Percentiles rank a stretch among this genome's conserved stretches.
phyloP scores from a whole-genome alignment of 2,113 vertebrate species.

The Marmota monax region DNA sequence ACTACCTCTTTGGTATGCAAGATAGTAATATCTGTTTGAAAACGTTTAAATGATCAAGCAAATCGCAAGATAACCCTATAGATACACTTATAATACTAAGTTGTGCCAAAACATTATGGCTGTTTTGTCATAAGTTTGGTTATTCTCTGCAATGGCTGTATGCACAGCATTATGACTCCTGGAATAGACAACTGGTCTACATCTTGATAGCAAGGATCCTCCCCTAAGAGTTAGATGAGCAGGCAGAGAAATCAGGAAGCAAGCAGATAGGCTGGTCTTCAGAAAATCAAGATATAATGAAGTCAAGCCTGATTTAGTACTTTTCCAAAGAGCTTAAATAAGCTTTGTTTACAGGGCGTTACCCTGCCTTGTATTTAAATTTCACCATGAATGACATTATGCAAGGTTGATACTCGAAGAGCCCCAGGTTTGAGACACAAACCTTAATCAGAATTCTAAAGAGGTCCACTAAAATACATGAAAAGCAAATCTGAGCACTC shows the following conservation, averaged over 20 bases:
- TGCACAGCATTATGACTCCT: background rate
- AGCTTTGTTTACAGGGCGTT: background rate
- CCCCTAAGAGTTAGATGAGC: background rate
- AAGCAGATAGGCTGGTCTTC: background rate
- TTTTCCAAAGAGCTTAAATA: constrained; percentile 1
- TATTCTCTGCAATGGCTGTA: background rate
- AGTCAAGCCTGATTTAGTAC: background rate
- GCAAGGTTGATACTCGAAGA: background rate
- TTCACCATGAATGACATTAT: constrained; percentile 11
- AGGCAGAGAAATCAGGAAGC: constrained; percentile 45
- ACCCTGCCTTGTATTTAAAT: background rate
- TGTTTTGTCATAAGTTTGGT: constrained; percentile 46
- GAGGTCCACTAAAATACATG: background rate
- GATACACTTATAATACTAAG: background rate
- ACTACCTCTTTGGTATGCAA: background rate
- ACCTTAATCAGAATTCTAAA: constrained; percentile 11
- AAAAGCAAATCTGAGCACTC: constrained; percentile 8
- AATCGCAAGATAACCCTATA: background rate
- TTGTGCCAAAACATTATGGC: background rate
- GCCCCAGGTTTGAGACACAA: background rate
- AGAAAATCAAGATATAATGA: background rate
- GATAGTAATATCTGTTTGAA: background rate
- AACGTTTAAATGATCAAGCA: constrained; percentile 28
- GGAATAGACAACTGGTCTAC: background rate
- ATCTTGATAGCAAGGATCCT: background rate